Evolutionary conservation across 2,797 vertebrate genomes (phyloP), one percentile per base, ranked within the genome.

Genomic region (Alectoris magna): DNA sequence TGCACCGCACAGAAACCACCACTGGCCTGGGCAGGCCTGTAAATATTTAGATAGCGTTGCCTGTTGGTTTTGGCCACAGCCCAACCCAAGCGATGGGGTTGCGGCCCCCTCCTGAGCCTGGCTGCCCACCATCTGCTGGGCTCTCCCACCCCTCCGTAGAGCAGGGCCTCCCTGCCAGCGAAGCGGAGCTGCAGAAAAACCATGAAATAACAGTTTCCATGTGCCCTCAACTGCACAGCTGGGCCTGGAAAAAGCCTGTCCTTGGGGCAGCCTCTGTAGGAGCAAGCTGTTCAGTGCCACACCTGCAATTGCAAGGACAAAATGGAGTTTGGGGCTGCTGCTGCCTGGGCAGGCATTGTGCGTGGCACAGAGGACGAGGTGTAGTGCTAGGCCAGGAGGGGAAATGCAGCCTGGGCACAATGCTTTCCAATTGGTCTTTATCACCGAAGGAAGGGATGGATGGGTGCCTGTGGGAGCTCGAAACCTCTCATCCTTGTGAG

Each of bases 41-140:
- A 86, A 89, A 73, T 91, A 71, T 91, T 95, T 92, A 84, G 87
- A 62, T 68, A 91, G 75, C 72, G 79, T 70, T 70, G 81, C 81
- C 72, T 96, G 87, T 89, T 95, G 72, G 58, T 55, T 88, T 95
- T 95, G 95, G 92, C 84, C 34, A 3, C 6, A n/a, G 53, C 87
- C 90, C 67, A 78, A 64, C 34, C 59, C 68, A 71, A 2, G 6
- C 67, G 67, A 64, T 71, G 89, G 74, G 62, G 31, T 68, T 90
- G 48, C 49, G 60, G 76, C 41, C 84, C 64, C 34, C 10, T 53
- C 68, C 81, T 64, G 68, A 29, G 56, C 58, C 46, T 10, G 3
- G 18, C 79, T 0, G 13, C 63, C 75, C 0, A 6, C 68, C 82
- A 34, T 87, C 76, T 85, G 79, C 72, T 70, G 1, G 0, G 75